Percentiles rank a stretch among this genome's conserved stretches.
Conservation (phyloP, 2,113 vertebrate species). For the Ahaetulla prasina region DNA sequence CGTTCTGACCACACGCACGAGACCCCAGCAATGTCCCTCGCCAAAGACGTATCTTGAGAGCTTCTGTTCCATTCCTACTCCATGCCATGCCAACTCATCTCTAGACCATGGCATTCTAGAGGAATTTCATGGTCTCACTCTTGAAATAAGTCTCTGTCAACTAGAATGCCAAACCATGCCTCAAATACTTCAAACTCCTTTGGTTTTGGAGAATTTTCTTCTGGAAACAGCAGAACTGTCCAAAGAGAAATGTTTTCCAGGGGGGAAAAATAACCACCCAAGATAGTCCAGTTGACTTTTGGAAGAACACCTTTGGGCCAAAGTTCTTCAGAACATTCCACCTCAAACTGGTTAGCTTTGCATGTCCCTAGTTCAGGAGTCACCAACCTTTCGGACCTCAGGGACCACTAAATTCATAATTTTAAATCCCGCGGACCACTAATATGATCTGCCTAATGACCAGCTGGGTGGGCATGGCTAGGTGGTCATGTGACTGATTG, state of each 20-base stretch:
- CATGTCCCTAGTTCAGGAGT: too few relatives aligned
- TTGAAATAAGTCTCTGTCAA: background rate
- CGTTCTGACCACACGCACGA: background rate
- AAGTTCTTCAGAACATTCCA: background rate
- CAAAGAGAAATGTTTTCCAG: background rate
- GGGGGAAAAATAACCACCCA: background rate
- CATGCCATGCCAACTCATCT: background rate
- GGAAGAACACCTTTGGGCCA: background rate
- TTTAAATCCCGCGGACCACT: too few relatives aligned
- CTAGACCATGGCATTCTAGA: background rate
- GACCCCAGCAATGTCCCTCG: background rate
- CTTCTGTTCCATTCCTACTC: background rate
- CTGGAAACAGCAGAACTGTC: background rate
- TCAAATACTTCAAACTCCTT: background rate
- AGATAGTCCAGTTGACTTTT: background rate
- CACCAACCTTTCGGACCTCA: too few relatives aligned
- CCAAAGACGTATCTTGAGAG: background rate
- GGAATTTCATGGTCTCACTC: background rate
- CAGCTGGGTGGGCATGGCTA: too few relatives aligned
- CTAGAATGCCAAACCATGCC: background rate
- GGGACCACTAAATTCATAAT: too few relatives aligned
- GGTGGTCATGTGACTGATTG: too few relatives aligned
- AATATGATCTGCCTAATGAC: too few relatives aligned
- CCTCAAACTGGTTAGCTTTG: background rate
- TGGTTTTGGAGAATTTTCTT: background rate